Evolutionary conservation across 1,140 invertebrate genomes (phyloP), one percentile per base, ranked within the genome.

Genomic region (Odontomachus brunneus): DNA sequence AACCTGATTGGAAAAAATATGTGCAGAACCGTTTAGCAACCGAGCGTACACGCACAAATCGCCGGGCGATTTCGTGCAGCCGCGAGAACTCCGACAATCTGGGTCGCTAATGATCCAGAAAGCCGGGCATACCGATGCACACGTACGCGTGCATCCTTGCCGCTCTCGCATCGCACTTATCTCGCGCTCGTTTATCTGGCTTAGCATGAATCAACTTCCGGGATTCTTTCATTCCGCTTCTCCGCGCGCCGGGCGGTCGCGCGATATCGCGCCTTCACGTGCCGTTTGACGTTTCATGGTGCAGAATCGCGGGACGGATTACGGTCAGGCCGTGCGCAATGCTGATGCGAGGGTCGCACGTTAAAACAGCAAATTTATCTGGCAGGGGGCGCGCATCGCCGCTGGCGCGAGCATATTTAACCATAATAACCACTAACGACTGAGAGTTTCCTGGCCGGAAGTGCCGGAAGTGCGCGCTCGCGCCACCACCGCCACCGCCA

Each of bases 351-450:
- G 22, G 15, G 57, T 12, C 24, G 55, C 51, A 17, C 19, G 57
- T 83, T 69, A 71, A 75, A 87, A 81, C 63, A 15, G 63, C 83
- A 87, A 88, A 87, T 87, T 87, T 83, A 66, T 88, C 75, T 49
- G 26, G 24, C 48, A 49, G 24, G 49, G 19, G 57, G 17, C 51
- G 29, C 0, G 33, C 38, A 19, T 15, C 19, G 48, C 51, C 75
- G 22, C 33, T 33, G 71, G 71, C 75, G 33, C 33, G 59, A 86
- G 44, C 73, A 87, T 87, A 85, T 87, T 90, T 85, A 89, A 90
- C 88, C 88, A 87, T 89, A 90, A 90, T 89, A 89, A 90, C 83
- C 88, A 63, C 88, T 89, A 90, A 90, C 88, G 88, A 90, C 83
- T 76, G 85, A 84, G 83, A 89, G 88, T 89, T 89, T 89, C 87